phyloP scores from a whole-genome alignment of 1,140 invertebrate species.

The Temnothorax nylanderi region DNA sequence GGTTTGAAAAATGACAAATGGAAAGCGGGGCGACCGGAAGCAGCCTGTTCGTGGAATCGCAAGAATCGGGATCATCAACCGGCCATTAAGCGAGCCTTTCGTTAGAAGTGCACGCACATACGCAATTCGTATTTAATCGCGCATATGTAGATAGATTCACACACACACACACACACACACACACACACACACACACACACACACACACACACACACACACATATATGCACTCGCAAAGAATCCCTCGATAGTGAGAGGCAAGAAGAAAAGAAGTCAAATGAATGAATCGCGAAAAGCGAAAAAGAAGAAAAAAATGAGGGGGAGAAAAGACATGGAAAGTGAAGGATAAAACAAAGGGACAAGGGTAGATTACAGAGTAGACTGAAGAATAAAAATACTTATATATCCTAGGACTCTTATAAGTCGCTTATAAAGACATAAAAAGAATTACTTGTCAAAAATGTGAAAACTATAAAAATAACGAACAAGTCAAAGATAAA shows the following conservation, averaged over 20 bases:
- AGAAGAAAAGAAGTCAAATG: slow-evolving; percentile 16
- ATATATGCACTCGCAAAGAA: not conserved
- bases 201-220: too few relatives aligned
- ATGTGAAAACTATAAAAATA: slow-evolving; percentile 16
- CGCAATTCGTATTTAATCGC: slow-evolving; percentile 10
- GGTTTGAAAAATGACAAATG: slow-evolving; percentile 43
- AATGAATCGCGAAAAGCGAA: slow-evolving; percentile 34
- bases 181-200: too few relatives aligned
- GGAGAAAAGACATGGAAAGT: not conserved
- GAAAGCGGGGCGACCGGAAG: slow-evolving; percentile 37
- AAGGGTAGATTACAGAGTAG: slow-evolving; percentile 23
- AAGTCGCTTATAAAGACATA: not conserved
- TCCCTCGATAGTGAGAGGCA: not conserved
- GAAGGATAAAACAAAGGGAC: slow-evolving; percentile 4
- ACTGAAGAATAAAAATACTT: slow-evolving; percentile 40
- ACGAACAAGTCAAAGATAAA: not conserved
- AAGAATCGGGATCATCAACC: slow-evolving; percentile 39
- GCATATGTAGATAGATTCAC: not conserved
- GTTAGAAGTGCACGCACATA: not conserved
- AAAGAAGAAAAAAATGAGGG: not conserved
- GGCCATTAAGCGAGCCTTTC: slow-evolving; percentile 14
- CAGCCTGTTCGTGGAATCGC: not conserved
- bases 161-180: too few relatives aligned
- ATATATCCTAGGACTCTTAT: not conserved
- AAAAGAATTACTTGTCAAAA: slow-evolving; percentile 40